A percentile compares a stretch with the other conserved stretches of the same genome.
phyloP scores from a whole-genome alignment of 2,113 vertebrate genomes.

The cattle (Bos taurus) region ARS-UCD2.0 NC_037342.1:6499001-6499500 shows the following conservation, averaged over 20 bases:
- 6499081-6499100: not conserved
- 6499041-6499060: constrained; percentile 16
- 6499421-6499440: constrained; percentile 96
- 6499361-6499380: constrained; percentile 87
- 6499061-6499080: not conserved
- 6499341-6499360: constrained; percentile 75
- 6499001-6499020: not conserved
- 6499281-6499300: not conserved
- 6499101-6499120: not conserved
- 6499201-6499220: not conserved
- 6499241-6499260: not conserved
- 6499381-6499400: constrained; percentile 96
- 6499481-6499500: constrained; percentile 82
- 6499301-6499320: constrained; percentile 12
- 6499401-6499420: constrained; percentile 93
- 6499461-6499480: constrained; percentile 92
- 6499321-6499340: constrained; percentile 44
- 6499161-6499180: not conserved
- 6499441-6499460: constrained; percentile 92
- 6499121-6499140: not conserved
- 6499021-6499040: not conserved
- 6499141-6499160: not conserved
- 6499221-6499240: not conserved
- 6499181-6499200: not conserved
- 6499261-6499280: not conserved